Base-by-base conservation (phyloP, 2,113 vertebrate species). In the Myrmecobius fasciatus region DNA sequence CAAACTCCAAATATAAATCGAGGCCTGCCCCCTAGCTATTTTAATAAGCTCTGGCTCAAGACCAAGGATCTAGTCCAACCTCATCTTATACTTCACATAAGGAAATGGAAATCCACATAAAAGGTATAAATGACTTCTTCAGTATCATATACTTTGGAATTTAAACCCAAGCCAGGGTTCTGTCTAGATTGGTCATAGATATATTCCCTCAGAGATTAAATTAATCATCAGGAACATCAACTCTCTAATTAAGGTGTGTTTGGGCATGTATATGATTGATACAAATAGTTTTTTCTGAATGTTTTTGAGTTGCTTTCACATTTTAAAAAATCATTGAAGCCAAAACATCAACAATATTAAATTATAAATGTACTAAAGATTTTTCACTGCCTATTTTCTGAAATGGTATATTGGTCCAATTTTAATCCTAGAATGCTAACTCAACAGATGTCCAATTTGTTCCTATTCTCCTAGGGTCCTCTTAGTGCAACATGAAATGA, bases 391-490 rank as follows among this genome's bases (percentile, higher is more conserved):
- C 89, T 31, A 52, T 96, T 97, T 95, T 94, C 88, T 24, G 0
- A 93, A 97, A 54, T 49, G n/a, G n/a, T 83, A 12, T 12, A 90
- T 24, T n/a, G 96, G 89, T 91, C 89, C 94, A 90, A 91, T 93
- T 92, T 94, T 91, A 6, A 89, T 93, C 89, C 48, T 93, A 51
- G 53, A 97, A 67, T 67, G 51, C 0, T 3, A 96, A 96, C 92
- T 95, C 93, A 97, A 54, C 95, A 96, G 93, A 97, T 97, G 89
- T 95, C 93, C 92, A 94, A 96, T 96, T 97, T 95, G 52, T 94
- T 94, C 52, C 54, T 91, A 46, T 3, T 94, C 46, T 97, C 56
- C 75, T 25, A 67, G 52, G 83, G 5, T 96, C 92, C 94, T 94
- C 92, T 94, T 90, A 49, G 11, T 49, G 92, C 60, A 97, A 48